Conservation (phyloP, 2,113 vertebrate genomes). For the Acrocephalus arundinaceus region DNA sequence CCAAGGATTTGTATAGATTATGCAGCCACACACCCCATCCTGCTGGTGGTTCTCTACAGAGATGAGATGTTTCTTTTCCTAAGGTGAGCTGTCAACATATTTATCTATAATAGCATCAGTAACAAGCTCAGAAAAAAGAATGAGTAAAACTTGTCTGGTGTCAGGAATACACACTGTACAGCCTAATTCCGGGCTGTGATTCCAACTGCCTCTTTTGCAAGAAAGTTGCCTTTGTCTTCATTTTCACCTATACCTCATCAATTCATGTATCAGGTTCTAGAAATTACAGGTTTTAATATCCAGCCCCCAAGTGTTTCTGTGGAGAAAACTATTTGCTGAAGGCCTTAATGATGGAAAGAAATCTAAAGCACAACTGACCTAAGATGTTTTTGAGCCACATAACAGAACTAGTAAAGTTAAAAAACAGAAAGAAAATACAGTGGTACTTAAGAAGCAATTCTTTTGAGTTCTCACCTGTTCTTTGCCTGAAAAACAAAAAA, state of each 20-base stretch:
- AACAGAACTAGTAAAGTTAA: not conserved
- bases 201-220: not conserved
- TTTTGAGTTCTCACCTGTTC: not conserved
- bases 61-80: not conserved
- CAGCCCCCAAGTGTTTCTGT: not conserved
- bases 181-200: not conserved
- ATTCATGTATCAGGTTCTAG: not conserved
- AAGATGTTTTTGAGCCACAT: not conserved
- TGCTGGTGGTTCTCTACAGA: constrained; percentile 23
- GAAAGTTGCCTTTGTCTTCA: not conserved
- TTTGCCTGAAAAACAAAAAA: not conserved
- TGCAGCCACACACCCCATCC: not conserved
- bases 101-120: constrained; percentile 21
- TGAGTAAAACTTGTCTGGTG: not conserved
- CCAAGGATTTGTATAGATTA: not conserved
- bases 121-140: constrained; percentile 21
- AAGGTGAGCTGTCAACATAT: constrained; percentile 16
- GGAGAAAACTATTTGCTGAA: not conserved
- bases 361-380: constrained; percentile 1
- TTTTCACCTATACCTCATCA: not conserved
- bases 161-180: not conserved
- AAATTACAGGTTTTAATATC: constrained; percentile 32
- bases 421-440: constrained; percentile 16
- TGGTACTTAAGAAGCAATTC: not conserved
- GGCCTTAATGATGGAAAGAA: not conserved